Base-by-base conservation (phyloP, 2,797 vertebrate genomes). In the Mormyrops attenuatus region DNA sequence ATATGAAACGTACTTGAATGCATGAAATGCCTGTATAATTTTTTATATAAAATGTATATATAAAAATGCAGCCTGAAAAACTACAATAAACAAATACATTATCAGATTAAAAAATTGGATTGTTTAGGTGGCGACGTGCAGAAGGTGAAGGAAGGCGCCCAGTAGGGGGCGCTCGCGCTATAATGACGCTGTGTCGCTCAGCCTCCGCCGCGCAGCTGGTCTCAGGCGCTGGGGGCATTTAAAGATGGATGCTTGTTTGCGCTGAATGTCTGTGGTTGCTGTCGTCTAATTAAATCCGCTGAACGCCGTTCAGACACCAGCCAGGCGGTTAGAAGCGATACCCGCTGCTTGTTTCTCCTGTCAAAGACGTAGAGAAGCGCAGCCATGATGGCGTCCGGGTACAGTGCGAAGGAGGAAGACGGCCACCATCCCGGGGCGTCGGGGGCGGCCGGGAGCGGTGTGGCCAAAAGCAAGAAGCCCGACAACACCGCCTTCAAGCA, bases 401-500 rank as follows among this genome's bases (percentile, higher is more conserved):
- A 97, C 91, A 97, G 95, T 93, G 95, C 96, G 49, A 98, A 97
- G 94, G 97, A 97, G 91, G 97, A 97, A 91, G 97, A 97, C 93
- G 97, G 96, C 1, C 95, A 96, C 87, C 93, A 92, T 47, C 94
- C 96, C 0, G 95, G 94, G 0, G 91, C 93, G 0, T 69, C 95
- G n/a, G 92, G 88, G n/a, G 93, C 95, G 77, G 92, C 94, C 22
- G 96, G 90, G 2, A 89, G 93, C 0, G 95, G 92, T 15, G 89
- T 91, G 0, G 95, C 93, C 0, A 98, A 98, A 91, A 98, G 95
- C 84, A 97, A 97, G 92, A 98, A 98, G 53, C 98, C 98, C 3
- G 98, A 99, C 90, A 99, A 98, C 92, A 99, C 98, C 0, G 98
- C 98, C 0, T 99, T 99, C 92, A 99, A 99, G 91, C 98, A 99